Evolutionary conservation across 2,113 vertebrate species (phyloP).

Genomic region (Micronycteris hirsuta): DNA sequence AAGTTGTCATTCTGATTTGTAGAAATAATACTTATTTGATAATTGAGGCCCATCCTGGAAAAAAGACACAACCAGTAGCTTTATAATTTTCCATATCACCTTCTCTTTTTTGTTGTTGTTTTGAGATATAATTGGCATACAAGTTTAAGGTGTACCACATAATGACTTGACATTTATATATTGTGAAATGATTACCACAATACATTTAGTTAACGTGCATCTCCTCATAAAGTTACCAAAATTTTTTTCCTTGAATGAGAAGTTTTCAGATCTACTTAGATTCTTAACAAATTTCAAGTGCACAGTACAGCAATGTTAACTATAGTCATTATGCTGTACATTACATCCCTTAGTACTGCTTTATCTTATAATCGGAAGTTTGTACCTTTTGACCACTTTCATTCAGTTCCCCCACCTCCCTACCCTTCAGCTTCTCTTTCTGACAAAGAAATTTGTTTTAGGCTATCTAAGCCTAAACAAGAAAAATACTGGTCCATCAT

Average conservation of each 20-base stretch:
- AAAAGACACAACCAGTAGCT: background rate
- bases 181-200: background rate
- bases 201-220: background rate
- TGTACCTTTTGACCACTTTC: background rate
- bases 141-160: background rate
- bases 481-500: background rate
- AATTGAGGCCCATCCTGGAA: background rate
- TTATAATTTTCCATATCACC: background rate
- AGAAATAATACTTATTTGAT: background rate
- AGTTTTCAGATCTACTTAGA: background rate
- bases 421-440: background rate
- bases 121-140: background rate
- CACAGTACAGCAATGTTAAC: background rate
- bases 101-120: background rate
- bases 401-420: background rate
- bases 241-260: background rate
- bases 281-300: background rate
- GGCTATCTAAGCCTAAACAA: slow-evolving; percentile 13
- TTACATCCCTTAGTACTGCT: background rate
- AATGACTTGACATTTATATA: background rate
- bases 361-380: background rate
- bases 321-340: background rate
- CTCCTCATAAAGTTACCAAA: background rate
- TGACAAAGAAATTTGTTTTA: slow-evolving; percentile 18
- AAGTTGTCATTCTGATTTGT: slow-evolving; percentile 22